These are phyloP conservation scores for Diorhabda elongata DNA, from an alignment of 1,140 invertebrate species.

Conservation along the genomic window DNA sequence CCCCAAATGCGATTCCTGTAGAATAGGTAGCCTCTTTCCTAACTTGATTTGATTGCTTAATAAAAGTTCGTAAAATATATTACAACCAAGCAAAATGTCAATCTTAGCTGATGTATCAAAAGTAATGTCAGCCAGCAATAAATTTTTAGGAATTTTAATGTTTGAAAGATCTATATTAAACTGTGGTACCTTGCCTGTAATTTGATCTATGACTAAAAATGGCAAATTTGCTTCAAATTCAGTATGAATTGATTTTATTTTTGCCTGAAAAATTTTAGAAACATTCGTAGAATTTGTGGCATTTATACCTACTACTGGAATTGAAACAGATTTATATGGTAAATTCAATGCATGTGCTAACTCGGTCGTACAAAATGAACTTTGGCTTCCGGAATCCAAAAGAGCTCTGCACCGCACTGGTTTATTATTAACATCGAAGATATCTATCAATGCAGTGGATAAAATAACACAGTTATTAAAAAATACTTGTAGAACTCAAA, in stretches of 20 bases:
- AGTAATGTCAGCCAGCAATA: conserved; percentile 13
- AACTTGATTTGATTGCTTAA: conserved; percentile 8
- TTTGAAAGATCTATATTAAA: not conserved
- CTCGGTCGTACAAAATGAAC: conserved; percentile 7
- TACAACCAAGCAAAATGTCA: conserved; percentile 15
- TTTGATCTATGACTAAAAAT: conserved; percentile 24
- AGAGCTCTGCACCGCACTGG: conserved; percentile 15
- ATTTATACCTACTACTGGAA: conserved; percentile 13
- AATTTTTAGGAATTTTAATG: conserved; percentile 9
- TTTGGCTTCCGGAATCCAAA: conserved; percentile 15
- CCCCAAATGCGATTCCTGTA: conserved; percentile 20
- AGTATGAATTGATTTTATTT: conserved; percentile 21
- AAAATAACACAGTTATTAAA: conserved; percentile 1
- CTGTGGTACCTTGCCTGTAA: conserved; percentile 19
- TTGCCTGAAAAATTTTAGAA: not conserved
- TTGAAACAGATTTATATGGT: not conserved
- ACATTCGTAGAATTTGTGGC: not conserved
- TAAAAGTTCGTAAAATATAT: conserved; percentile 17
- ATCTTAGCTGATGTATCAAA: conserved; percentile 14
- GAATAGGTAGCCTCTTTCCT: conserved; percentile 13
- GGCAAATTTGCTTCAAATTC: conserved; percentile 22
- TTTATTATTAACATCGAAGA: conserved; percentile 4
- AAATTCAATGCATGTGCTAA: conserved; percentile 10
- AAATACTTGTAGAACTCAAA: not conserved
- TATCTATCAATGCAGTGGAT: conserved; percentile 10